Conservation (phyloP, 2,113 vertebrate genomes). For the Nasalis larvatus region DNA sequence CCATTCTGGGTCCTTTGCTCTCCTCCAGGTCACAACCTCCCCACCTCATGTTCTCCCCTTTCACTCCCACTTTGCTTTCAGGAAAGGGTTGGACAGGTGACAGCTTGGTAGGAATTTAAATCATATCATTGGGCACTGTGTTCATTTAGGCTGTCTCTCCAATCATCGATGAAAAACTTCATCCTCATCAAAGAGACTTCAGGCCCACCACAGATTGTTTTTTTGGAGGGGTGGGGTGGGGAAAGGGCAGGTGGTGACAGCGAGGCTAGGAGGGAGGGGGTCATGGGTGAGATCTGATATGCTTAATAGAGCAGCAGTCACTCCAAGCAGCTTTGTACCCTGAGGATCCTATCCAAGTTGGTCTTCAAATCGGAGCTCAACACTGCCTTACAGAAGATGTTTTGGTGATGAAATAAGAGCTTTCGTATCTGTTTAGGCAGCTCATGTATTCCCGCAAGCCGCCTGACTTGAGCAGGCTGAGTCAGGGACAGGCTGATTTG, state of each 20-base stretch:
- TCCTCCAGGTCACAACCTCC: not conserved
- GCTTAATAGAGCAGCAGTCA: fast-evolving
- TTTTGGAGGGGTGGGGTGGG: no score
- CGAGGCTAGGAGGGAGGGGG: not conserved
- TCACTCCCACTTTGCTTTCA: not conserved
- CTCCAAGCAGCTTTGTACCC: not conserved
- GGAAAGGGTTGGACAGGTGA: not conserved
- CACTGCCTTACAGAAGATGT: not conserved
- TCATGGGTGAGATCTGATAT: not conserved
- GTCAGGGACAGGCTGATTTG: slow-evolving; percentile 1
- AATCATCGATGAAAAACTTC: not conserved
- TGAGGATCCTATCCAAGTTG: not conserved
- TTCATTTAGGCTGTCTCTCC: not conserved
- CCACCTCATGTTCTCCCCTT: not conserved
- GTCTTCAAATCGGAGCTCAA: not conserved
- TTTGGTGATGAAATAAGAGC: not conserved
- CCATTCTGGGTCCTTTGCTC: not conserved
- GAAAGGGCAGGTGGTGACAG: no score
- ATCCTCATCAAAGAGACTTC: not conserved
- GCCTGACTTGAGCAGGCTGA: slow-evolving; percentile 23
- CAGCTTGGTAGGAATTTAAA: not conserved
- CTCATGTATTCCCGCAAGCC: not conserved
- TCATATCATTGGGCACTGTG: not conserved
- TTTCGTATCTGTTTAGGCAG: not conserved
- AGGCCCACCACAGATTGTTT: not conserved